Base-by-base conservation (phyloP, 2,888 invertebrate species). In the Polymixis flavicincta region DNA sequence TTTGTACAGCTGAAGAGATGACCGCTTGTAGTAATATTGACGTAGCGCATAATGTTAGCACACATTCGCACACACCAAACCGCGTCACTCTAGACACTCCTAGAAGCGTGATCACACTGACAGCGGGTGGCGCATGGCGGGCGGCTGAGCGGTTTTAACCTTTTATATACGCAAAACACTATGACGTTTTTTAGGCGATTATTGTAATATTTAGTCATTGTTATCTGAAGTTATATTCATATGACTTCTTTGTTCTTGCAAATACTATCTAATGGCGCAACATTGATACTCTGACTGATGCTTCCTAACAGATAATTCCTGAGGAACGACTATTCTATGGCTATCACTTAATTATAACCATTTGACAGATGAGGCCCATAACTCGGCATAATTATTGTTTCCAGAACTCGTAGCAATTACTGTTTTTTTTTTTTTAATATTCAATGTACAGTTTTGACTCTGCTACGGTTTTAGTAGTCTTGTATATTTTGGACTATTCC, bases 21-120 rank as follows among this genome's bases (percentile, higher is more conserved):
- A 70, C 70, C 70, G 59, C 54, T 28, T 61, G n/a, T 52, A 48
- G 67, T 37, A 57, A 70, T 80, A 55, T 70, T 80, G 57, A 67
- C 66, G 17, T n/a, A 48, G n/a, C 42, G 61, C 64, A 64, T 68
- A 69, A 74, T 74, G 71, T 71, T 71, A 57, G 75, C 80, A 70
- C 52, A 80, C 74, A 74, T 66, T 74, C 60, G 69, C 72, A 25
- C 48, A 25, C 45, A 1, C 14, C n/a, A 17, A 52, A 28, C 37
- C 25, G 25, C 55, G 25, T 25, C 25, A 19, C 63, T 50, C 22
- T 52, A n/a, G 32, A 25, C 17, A 17, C 17, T 52, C 11, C 17
- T 32, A 17, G 9, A n/a, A 32, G 17, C 4, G n/a, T 8, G 52
- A 11, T 37, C 66, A 7, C n/a, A 11, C n/a, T 11, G 54, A 13